phyloP scores from a whole-genome alignment of 23 tunicate genomes.

The Oikopleura albicans region DNA sequence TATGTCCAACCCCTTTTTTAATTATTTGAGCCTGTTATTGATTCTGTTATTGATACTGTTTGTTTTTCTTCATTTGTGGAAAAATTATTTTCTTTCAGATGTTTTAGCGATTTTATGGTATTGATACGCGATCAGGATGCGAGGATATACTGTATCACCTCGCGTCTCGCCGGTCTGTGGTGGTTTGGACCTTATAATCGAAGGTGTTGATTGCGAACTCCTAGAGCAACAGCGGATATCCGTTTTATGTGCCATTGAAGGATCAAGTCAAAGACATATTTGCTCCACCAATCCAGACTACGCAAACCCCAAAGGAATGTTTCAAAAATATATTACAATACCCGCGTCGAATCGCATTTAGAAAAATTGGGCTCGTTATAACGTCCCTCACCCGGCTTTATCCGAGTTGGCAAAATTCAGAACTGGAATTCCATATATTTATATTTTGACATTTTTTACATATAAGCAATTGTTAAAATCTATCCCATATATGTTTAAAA shows the following conservation, averaged over 20 bases:
- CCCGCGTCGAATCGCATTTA: too few species aligned
- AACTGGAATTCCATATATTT: too few species aligned
- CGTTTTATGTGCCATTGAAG: neutral
- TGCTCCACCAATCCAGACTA: neutral
- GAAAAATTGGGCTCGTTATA: too few species aligned
- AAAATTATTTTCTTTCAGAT: neutral
- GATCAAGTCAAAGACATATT: neutral
- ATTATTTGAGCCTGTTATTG: too few species aligned
- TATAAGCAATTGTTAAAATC: too few species aligned
- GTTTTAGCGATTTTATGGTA: neutral
- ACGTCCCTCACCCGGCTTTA: too few species aligned
- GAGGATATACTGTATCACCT: neutral
- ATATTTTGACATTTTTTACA: too few species aligned
- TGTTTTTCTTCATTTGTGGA: neutral
- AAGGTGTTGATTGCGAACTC: neutral
- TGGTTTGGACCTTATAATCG: neutral
- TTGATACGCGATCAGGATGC: neutral
- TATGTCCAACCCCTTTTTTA: too few species aligned
- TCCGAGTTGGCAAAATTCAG: too few species aligned
- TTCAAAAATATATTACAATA: too few species aligned
- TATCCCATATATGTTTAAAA: too few species aligned
- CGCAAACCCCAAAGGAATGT: neutral
- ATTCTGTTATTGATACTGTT: conserved; percentile 50
- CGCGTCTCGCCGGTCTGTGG: conserved; percentile 1
- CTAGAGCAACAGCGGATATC: neutral